Percentiles rank a stretch among this genome's conserved stretches.
These are phyloP conservation scores for Tadarida brasiliensis DNA, from an alignment of 2,797 vertebrate genomes.

Conservation along the genomic window DNA sequence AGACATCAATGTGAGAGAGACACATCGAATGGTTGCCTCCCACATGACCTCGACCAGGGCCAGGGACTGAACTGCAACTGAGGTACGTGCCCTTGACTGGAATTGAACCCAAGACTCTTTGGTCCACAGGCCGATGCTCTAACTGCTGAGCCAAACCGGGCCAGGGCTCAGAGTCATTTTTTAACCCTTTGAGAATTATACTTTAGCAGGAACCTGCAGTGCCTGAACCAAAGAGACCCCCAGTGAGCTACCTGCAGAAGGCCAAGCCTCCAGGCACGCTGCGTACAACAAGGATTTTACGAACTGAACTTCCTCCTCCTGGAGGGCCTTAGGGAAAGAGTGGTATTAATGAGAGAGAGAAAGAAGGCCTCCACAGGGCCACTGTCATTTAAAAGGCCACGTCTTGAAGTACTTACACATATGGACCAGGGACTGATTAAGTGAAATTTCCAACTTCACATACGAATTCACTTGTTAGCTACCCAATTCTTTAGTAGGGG, in stretches of 20 bases:
- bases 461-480: not conserved
- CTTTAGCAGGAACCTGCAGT: not conserved
- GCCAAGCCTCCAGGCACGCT: not conserved
- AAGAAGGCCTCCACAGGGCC: not conserved
- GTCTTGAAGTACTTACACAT: not conserved
- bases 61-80: no score
- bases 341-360: not conserved
- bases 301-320: not conserved
- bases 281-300: not conserved
- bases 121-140: no score
- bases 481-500: not conserved
- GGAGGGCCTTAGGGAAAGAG: not conserved
- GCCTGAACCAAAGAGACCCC: not conserved
- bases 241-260: not conserved
- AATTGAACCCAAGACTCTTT: no score
- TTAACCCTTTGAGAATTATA: not conserved
- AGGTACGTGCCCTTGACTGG: no score
- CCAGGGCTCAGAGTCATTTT: not conserved
- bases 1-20: no score
- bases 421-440: not conserved
- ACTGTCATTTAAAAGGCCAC: not conserved
- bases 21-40: no score
- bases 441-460: not conserved
- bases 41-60: no score
- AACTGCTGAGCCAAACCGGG: no score